Percentiles rank a stretch among this genome's conserved stretches.
These are phyloP conservation scores for Chironomus tepperi DNA, from an alignment of 1,140 invertebrate species.

Conservation along the genomic window DNA sequence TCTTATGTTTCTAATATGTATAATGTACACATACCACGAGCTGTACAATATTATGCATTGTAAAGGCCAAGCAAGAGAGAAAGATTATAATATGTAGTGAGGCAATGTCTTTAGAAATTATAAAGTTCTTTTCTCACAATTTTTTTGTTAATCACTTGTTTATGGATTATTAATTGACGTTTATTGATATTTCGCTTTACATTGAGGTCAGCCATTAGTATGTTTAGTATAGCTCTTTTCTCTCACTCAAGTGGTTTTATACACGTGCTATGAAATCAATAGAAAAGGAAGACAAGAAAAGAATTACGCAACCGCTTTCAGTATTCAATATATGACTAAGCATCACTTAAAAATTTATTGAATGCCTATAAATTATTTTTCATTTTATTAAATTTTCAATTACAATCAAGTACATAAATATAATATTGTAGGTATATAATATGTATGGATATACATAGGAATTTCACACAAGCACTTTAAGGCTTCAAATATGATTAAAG, in stretches of 20 bases:
- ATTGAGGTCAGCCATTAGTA: constrained; percentile 17
- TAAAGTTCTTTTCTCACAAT: not conserved
- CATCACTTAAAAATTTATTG: constrained; percentile 1
- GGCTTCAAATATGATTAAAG: no score
- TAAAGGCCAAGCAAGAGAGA: no score
- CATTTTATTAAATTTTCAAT: not conserved
- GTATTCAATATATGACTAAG: not conserved
- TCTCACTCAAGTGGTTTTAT: not conserved
- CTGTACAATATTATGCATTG: not conserved
- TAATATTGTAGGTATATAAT: no score
- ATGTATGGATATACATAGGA: no score
- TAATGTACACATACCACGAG: no score
- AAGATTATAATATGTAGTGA: no score
- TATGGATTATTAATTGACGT: constrained; percentile 23
- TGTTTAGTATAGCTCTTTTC: no score
- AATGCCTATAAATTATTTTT: constrained; percentile 9
- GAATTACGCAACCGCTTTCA: constrained; percentile 6
- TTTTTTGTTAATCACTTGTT: constrained; percentile 22
- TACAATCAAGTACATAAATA: not conserved
- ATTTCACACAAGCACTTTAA: no score
- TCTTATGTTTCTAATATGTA: no score
- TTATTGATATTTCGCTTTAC: constrained; percentile 9
- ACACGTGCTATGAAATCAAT: constrained; percentile 6
- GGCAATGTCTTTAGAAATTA: not conserved
- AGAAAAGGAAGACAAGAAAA: constrained; percentile 6